phyloP scores from a whole-genome alignment of 1,140 invertebrate genomes.

The Drosophila pruinosa region DNA sequence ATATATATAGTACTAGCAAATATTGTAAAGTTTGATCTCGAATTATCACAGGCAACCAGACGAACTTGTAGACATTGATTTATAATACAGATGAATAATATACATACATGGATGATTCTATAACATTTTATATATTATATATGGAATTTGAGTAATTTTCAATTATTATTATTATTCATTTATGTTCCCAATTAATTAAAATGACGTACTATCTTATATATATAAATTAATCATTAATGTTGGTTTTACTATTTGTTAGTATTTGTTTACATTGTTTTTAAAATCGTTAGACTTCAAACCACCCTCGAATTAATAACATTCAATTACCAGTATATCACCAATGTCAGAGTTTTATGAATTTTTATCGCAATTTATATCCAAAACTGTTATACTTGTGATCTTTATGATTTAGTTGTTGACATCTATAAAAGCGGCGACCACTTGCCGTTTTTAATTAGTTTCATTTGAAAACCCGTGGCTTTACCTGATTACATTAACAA shows the following conservation, averaged over 20 bases:
- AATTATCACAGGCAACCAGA: no score
- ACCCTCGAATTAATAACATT: background rate
- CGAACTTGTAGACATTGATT: no score
- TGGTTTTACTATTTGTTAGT: background rate
- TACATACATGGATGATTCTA: no score
- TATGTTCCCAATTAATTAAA: no score
- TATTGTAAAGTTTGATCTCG: no score
- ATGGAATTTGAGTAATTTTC: no score
- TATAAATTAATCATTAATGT: no score
- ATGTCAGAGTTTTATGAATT: slow-evolving; percentile 1
- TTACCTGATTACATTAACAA: background rate
- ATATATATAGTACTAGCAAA: no score
- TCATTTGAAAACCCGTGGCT: background rate
- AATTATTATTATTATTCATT: no score
- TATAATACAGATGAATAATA: no score
- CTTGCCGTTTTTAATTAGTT: background rate
- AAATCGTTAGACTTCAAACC: background rate
- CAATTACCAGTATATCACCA: background rate
- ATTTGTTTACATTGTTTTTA: background rate
- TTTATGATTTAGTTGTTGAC: background rate
- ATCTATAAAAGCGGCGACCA: background rate
- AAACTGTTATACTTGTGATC: background rate
- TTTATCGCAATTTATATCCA: slow-evolving; percentile 1
- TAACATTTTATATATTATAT: no score
- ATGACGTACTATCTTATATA: no score